Conservation (phyloP, 2,888 invertebrate genomes). For the Trichopoda pennipes region DNA sequence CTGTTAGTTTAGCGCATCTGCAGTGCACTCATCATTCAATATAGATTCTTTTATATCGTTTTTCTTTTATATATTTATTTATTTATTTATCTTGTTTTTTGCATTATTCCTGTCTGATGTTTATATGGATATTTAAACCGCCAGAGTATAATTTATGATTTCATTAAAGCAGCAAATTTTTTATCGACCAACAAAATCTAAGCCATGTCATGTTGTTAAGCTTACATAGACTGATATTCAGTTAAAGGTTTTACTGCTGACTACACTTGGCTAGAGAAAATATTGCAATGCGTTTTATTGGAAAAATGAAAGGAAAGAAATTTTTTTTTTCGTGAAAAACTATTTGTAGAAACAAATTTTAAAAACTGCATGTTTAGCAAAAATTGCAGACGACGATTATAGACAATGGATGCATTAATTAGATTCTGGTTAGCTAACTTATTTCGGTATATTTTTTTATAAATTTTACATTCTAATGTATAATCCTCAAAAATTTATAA, state of each 20-base stretch:
- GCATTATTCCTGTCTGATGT: conserved; percentile 44
- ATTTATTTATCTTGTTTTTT: conserved; percentile 1
- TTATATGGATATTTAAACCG: conserved; percentile 64
- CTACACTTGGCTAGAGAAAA: conserved; percentile 25
- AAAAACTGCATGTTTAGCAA: conserved; percentile 29
- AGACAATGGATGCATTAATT: not conserved
- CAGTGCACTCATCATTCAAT: conserved; percentile 58
- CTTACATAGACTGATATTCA: conserved; percentile 57
- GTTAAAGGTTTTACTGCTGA: conserved; percentile 39
- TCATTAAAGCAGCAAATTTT: conserved; percentile 72
- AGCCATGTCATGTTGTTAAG: conserved; percentile 72
- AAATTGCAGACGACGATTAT: conserved; percentile 2
- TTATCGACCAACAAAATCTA: conserved; percentile 72
- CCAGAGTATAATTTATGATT: conserved; percentile 72
- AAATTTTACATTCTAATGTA: not conserved
- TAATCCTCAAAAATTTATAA: too few relatives aligned
- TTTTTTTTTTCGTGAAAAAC: conserved; percentile 1
- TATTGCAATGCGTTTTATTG: conserved; percentile 44
- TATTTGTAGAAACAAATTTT: conserved; percentile 4
- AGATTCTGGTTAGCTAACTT: not conserved
- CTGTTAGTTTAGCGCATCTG: conserved; percentile 62
- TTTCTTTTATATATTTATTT: conserved; percentile 33
- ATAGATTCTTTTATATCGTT: conserved; percentile 43
- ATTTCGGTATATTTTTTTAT: not conserved
- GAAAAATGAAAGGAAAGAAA: conserved; percentile 14